A percentile compares a stretch with the other conserved stretches of the same genome.
These are phyloP conservation scores for Amblyopsis rosae DNA, from an alignment of 2,113 vertebrate species.

Conservation along the genomic window DNA sequence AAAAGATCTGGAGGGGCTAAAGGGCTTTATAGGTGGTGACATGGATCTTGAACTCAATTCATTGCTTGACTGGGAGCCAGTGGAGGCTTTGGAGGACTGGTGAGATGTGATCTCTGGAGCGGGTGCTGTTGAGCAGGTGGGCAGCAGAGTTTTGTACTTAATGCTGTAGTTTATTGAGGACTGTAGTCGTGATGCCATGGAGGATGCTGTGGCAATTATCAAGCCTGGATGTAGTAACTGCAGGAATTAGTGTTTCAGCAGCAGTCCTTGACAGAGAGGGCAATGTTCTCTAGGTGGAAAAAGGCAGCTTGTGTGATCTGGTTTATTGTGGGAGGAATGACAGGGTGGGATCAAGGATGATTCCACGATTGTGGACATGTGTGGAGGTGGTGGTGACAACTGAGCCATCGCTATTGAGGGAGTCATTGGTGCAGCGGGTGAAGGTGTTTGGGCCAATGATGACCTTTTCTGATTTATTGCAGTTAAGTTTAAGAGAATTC, in stretches of 20 bases:
- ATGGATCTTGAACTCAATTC: no score
- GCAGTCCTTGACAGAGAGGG: neutral
- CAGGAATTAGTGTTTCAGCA: neutral
- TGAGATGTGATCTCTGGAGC: neutral
- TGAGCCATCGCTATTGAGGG: neutral
- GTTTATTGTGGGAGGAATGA: neutral
- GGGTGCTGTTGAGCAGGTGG: neutral
- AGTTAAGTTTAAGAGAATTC: neutral
- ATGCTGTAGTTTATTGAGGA: neutral
- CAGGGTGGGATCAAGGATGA: constrained; percentile 1
- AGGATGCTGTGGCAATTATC: neutral
- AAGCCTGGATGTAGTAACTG: neutral
- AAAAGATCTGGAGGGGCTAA: neutral
- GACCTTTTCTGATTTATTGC: neutral
- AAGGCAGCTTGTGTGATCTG: neutral
- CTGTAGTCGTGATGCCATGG: neutral
- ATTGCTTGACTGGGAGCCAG: no score
- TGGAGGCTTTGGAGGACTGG: no score
- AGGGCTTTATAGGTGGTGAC: neutral
- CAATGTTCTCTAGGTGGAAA: constrained; percentile 1
- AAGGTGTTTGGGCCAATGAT: neutral
- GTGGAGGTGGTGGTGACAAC: neutral
- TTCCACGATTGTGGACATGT: neutral
- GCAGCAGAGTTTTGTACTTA: neutral
- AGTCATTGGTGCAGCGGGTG: neutral